Conservation (phyloP, 2,888 invertebrate species). For the Zaprionus lineosus region DNA sequence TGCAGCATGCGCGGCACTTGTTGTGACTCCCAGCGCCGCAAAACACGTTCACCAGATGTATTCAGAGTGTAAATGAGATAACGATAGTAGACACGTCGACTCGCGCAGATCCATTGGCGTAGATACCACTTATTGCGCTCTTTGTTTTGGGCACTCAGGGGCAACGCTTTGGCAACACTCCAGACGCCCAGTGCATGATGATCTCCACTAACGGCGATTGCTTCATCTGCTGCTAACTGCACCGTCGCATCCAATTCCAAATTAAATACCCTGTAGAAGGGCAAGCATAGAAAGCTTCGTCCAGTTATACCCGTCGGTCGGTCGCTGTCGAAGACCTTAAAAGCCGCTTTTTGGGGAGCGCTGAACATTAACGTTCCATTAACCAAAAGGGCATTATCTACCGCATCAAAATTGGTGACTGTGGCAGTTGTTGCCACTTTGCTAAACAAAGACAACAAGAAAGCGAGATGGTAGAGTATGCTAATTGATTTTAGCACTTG, state of each 20-base stretch:
- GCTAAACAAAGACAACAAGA: conserved; percentile 39
- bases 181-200: conserved; percentile 88
- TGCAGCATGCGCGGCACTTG: conserved; percentile 84
- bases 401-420: conserved; percentile 30
- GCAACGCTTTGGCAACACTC: conserved; percentile 85
- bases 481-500: conserved; percentile 74
- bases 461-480: conserved; percentile 56
- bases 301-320: conserved; percentile 38
- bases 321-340: conserved; percentile 57
- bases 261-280: conserved; percentile 74
- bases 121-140: conserved; percentile 85
- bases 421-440: conserved; percentile 1
- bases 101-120: conserved; percentile 85
- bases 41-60: conserved; percentile 62
- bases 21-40: conserved; percentile 82
- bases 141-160: conserved; percentile 69
- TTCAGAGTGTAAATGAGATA: conserved; percentile 74
- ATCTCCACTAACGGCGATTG: conserved; percentile 89
- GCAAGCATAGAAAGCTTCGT: conserved; percentile 69
- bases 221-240: conserved; percentile 85
- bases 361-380: conserved; percentile 54
- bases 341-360: conserved; percentile 43
- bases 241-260: conserved; percentile 80
- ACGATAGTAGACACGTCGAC: conserved; percentile 83
- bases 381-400: no score